phyloP scores from a whole-genome alignment of 2,797 vertebrate species.

The Urocyon cinereoargenteus region DNA sequence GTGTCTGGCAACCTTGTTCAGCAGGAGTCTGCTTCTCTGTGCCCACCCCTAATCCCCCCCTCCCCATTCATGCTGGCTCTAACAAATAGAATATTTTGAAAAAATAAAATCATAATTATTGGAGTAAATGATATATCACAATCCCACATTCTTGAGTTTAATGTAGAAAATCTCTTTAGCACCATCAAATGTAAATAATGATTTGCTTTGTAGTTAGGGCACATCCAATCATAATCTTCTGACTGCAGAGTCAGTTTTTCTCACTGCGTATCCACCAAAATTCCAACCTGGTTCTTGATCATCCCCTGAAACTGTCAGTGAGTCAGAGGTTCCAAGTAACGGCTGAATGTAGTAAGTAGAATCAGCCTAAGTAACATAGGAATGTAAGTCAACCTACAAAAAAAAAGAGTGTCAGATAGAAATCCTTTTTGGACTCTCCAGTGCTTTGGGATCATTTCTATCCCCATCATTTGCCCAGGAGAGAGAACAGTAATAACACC shows the following conservation, averaged over 20 bases:
- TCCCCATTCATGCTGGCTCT: neutral
- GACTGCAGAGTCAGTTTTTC: neutral
- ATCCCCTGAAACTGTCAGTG: neutral
- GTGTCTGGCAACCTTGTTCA: neutral
- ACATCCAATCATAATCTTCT: neutral
- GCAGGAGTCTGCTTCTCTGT: neutral
- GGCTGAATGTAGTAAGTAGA: neutral
- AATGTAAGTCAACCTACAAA: neutral
- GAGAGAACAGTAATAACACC: neutral
- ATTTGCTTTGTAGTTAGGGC: neutral
- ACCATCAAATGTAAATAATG: neutral
- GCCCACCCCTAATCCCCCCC: too few species aligned
- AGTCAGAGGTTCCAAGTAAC: neutral
- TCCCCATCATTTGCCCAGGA: neutral
- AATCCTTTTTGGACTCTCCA: neutral
- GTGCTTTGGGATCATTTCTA: neutral
- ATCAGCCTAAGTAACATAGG: neutral
- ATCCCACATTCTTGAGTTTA: conserved; percentile 12
- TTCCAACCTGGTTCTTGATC: neutral
- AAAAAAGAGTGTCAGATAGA: neutral
- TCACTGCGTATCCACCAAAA: neutral
- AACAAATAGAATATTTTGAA: neutral
- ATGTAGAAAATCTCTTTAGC: conserved; percentile 28
- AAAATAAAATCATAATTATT: neutral
- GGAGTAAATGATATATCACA: neutral